A percentile compares a stretch with the other conserved stretches of the same genome.
phyloP scores from a whole-genome alignment of 2,797 vertebrate genomes.

The Hydrolagus colliei region DNA sequence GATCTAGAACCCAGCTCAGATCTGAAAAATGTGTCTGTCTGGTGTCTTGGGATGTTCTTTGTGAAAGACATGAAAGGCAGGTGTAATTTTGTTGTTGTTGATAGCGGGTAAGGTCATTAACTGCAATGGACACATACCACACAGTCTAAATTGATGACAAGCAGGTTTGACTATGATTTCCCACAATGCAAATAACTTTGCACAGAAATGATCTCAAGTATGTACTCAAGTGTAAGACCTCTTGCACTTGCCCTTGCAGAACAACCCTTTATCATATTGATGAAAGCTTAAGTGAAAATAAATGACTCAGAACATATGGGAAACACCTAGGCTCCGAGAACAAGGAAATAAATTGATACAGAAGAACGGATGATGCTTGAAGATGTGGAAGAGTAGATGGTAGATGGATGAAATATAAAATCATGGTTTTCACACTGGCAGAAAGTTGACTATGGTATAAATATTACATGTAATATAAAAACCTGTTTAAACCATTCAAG shows the following conservation, averaged over 20 bases:
- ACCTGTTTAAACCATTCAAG: not conserved
- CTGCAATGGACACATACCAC: not conserved
- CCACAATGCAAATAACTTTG: not conserved
- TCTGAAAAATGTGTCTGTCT: no score
- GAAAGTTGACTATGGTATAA: not conserved
- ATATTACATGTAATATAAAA: not conserved
- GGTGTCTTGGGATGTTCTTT: no score
- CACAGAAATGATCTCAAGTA: not conserved
- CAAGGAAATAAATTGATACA: not conserved
- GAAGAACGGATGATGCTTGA: not conserved
- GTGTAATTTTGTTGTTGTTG: no score
- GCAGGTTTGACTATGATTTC: not conserved
- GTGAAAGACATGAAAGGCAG: no score
- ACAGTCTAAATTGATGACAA: no score
- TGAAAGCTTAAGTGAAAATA: not conserved
- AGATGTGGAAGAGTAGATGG: no score
- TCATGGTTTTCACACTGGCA: not conserved
- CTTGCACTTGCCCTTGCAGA: no score
- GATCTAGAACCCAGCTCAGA: no score
- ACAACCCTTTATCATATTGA: not conserved
- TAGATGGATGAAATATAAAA: not conserved
- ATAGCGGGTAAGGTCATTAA: not conserved
- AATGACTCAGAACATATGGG: not conserved
- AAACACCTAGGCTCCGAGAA: not conserved
- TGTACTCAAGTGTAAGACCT: not conserved